Evolutionary conservation across 2,113 vertebrate genomes (phyloP).

Genomic region (Limnothrissa miodon): DNA sequence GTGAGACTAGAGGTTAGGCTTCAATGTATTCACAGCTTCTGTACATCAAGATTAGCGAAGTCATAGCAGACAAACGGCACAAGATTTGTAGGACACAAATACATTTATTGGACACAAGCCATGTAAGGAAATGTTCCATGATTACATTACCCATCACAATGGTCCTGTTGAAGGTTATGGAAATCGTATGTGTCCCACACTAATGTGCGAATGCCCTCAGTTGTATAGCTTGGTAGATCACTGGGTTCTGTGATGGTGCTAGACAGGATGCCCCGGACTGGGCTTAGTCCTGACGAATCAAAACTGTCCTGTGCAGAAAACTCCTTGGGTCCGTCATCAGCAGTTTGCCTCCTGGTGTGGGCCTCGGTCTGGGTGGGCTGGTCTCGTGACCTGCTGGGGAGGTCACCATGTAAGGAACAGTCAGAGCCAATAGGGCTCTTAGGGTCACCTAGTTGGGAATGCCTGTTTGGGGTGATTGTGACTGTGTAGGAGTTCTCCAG

Average conservation of each 20-base stretch:
- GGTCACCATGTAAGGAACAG: fast-evolving
- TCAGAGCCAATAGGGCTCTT: neutral
- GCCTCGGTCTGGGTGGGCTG: slow-evolving; percentile 29
- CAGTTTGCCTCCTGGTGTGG: neutral
- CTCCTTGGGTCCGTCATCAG: neutral
- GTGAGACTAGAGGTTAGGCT: neutral
- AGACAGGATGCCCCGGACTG: slow-evolving; percentile 56
- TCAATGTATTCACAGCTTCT: neutral
- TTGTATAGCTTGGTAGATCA: slow-evolving; percentile 35
- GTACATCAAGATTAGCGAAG: neutral
- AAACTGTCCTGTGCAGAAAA: slow-evolving; percentile 27
- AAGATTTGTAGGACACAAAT: neutral
- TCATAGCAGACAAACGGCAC: neutral
- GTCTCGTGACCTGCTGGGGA: slow-evolving; percentile 21
- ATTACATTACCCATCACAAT: slow-evolving; percentile 51
- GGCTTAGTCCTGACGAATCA: slow-evolving; percentile 50
- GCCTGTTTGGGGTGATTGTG: slow-evolving; percentile 56
- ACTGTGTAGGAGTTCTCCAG: slow-evolving; percentile 66
- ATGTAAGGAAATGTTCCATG: neutral
- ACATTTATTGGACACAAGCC: neutral
- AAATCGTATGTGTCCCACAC: slow-evolving; percentile 72
- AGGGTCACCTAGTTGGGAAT: neutral
- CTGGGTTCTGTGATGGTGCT: slow-evolving; percentile 60
- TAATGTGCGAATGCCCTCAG: slow-evolving; percentile 51
- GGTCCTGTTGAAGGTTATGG: slow-evolving; percentile 52